Evolutionary conservation across 2,797 vertebrate genomes (phyloP), one percentile per base, ranked within the genome.

Genomic region (Anabacerthia variegaticeps): DNA sequence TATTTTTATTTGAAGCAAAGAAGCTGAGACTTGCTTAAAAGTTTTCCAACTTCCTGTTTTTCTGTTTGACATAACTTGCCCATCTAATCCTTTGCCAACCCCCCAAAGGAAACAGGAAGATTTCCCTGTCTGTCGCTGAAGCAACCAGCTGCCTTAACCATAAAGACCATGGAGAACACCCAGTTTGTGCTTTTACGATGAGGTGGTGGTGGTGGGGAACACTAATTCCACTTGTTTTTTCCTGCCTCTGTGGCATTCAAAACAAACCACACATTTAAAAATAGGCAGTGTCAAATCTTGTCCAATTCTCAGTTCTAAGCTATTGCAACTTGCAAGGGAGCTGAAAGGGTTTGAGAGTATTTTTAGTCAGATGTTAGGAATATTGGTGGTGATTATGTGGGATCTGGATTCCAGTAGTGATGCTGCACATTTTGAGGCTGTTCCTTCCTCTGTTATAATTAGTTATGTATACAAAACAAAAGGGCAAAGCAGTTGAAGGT

Each of bases 1-100:
- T 71, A 59, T 71, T 80, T 90, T 59, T n/a, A 85, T 92, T 95
- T 92, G 83, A 94, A 94, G 92, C 41, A 88, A 85, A 95, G 81
- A 96, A 95, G 87, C 88, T 61, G 94, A 92, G 95, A 97, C 93
- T 97, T 97, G 96, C 96, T 97, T 93, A 94, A 92, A 96, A 95
- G 79, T 92, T 96, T 97, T 96, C 94, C 97, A 89, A 91, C 92
- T 96, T 97, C 95, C 96, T 96, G 94, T 81, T 96, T 94, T 94
- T 91, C 69, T 88, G 66, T 95, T 88, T 72, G 81, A 84, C 28
- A 22, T 67, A 83, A 92, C 46, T 94, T 95, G 58, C n/a, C 75
- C 72, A 58, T 89, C 79, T 79, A 63, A 63, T 89, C 91, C 94
- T 91, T 94, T 96, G 91, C 92, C 92, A 92, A 66, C 26, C 63